Evolutionary conservation across 2,888 invertebrate genomes (phyloP).

Genomic region (Cosmopolites sordidus): DNA sequence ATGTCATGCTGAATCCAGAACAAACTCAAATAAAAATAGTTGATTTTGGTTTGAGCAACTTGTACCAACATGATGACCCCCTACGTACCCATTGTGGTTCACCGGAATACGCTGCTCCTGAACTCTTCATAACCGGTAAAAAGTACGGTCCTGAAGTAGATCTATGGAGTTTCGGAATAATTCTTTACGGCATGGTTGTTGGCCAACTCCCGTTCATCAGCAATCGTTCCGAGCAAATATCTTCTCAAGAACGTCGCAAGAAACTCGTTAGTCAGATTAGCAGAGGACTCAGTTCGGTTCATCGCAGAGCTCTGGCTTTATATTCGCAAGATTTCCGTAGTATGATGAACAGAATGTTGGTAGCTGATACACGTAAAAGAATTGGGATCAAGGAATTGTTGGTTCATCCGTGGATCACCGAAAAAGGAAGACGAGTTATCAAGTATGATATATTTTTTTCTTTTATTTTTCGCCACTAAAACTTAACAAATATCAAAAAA

Average conservation of each 20-base stretch:
- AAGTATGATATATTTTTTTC: no score
- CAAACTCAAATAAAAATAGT: conserved; percentile 70
- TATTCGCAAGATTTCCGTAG: conserved; percentile 49
- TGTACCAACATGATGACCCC: conserved; percentile 56
- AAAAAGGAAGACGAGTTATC: conserved; percentile 52
- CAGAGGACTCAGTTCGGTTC: conserved; percentile 59
- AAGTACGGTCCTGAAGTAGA: conserved; percentile 74
- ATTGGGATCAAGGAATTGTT: conserved; percentile 57
- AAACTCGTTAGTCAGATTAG: conserved; percentile 63
- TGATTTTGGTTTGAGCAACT: conserved; percentile 73
- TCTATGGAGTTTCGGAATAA: conserved; percentile 70
- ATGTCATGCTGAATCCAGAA: conserved; percentile 66
- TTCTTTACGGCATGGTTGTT: conserved; percentile 71
- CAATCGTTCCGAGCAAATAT: conserved; percentile 43
- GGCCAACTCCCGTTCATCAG: conserved; percentile 66
- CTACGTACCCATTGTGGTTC: conserved; percentile 74
- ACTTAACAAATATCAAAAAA: no score
- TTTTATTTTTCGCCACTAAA: no score
- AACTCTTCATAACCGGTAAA: conserved; percentile 64
- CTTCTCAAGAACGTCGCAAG: conserved; percentile 55
- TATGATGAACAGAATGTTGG: conserved; percentile 54
- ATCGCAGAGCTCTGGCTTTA: conserved; percentile 52
- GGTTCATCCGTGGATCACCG: conserved; percentile 58
- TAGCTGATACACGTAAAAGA: conserved; percentile 53
- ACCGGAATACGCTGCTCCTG: conserved; percentile 75